phyloP scores from a whole-genome alignment of 1,140 invertebrate genomes.

The Platorchestia sp. region DNA sequence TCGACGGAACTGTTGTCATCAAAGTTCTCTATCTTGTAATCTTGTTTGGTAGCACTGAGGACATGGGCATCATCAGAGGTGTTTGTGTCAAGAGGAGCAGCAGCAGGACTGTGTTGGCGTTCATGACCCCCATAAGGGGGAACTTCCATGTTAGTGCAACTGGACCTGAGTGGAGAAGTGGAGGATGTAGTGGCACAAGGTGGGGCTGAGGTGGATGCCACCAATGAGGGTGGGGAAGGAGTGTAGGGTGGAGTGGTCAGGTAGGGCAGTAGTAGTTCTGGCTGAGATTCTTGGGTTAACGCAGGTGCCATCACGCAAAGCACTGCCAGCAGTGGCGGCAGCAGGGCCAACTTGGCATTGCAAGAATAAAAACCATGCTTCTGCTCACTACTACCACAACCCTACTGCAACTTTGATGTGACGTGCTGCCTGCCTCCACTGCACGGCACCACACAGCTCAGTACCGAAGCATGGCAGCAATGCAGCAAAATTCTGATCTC shows the following conservation, averaged over 20 bases:
- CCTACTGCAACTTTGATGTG: background rate
- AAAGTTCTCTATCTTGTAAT: background rate
- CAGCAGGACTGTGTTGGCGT: slow-evolving; percentile 41
- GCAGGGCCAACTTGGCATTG: background rate
- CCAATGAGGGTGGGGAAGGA: slow-evolving; percentile 22
- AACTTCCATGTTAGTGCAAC: slow-evolving; percentile 51
- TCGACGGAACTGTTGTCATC: background rate
- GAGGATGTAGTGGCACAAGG: slow-evolving; percentile 23
- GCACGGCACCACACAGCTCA: background rate
- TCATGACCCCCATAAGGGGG: slow-evolving; percentile 45
- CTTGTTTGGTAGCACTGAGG: background rate
- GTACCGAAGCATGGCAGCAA: background rate
- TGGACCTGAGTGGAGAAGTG: slow-evolving; percentile 11
- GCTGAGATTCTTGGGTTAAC: slow-evolving; percentile 19
- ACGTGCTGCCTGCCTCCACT: background rate
- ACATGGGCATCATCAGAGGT: background rate
- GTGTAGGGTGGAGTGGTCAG: slow-evolving; percentile 37
- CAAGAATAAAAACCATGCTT: background rate
- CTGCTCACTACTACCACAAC: background rate
- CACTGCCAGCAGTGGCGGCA: slow-evolving; percentile 24
- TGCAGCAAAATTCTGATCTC: background rate
- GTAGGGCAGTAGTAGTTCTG: slow-evolving; percentile 30
- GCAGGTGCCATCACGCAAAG: slow-evolving; percentile 35
- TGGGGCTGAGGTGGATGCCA: background rate
- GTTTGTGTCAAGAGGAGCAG: background rate